A percentile compares a stretch with the other conserved stretches of the same genome.
Evolutionary conservation across 2,888 invertebrate species (phyloP).

Genomic region (Xestia xanthographa): DNA sequence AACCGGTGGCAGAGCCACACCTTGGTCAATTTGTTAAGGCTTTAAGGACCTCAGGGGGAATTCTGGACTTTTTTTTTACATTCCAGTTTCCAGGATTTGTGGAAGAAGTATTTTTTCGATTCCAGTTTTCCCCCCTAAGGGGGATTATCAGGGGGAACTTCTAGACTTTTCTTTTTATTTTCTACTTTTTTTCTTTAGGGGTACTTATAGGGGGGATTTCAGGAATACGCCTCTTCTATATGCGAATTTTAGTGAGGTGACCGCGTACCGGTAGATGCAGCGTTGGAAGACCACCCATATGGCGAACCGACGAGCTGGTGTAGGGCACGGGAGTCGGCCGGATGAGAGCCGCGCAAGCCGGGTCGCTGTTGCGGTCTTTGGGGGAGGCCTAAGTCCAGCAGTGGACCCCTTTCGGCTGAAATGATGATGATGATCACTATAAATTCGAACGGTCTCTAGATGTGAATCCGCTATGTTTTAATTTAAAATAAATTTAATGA

Average conservation of each 20-base stretch:
- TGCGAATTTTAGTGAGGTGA: background rate
- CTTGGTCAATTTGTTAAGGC: no score
- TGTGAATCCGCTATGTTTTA: background rate
- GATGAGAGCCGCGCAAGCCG: conserved; percentile 1
- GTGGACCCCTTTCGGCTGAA: conserved; percentile 8
- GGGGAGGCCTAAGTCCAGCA: conserved; percentile 9
- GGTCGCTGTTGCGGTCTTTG: conserved; percentile 7
- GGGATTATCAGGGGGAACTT: no score
- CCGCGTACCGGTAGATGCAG: conserved; percentile 2
- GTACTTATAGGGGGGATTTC: no score
- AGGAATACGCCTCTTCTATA: no score
- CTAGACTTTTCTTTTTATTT: no score
- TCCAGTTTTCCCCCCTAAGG: no score
- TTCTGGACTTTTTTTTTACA: no score
- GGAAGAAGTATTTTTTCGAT: no score
- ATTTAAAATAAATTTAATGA: background rate
- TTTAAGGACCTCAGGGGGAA: no score
- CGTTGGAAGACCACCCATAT: background rate
- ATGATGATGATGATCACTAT: background rate
- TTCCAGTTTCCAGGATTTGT: no score
- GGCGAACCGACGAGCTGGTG: background rate
- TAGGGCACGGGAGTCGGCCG: background rate
- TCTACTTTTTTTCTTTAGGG: no score
- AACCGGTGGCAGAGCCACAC: no score
- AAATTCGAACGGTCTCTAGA: background rate